Evolutionary conservation across 2,888 invertebrate genomes (phyloP).

Genomic region (Leucophora obtusa): DNA sequence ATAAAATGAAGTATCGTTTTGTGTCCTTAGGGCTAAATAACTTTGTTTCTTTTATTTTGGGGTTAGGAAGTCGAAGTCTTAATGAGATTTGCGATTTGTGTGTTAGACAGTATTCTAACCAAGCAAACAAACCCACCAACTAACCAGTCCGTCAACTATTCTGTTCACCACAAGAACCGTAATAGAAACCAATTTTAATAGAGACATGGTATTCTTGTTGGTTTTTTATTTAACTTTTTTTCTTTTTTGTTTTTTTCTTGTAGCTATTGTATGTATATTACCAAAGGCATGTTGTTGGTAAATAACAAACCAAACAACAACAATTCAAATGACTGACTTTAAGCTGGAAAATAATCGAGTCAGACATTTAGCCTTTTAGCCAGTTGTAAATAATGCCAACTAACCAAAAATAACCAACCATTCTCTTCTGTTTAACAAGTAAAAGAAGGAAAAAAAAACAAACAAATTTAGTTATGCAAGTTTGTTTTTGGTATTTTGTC

Average conservation of each 20-base stretch:
- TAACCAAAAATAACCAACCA: conserved; percentile 23
- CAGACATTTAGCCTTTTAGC: conserved; percentile 64
- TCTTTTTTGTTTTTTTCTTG: neutral
- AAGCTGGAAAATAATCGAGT: conserved; percentile 60
- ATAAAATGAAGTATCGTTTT: conserved; percentile 62
- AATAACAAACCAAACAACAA: conserved; percentile 49
- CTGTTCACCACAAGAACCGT: neutral
- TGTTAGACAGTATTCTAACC: conserved; percentile 7
- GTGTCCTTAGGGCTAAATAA: conserved; percentile 57
- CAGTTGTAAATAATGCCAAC: conserved; percentile 59
- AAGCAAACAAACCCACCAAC: neutral
- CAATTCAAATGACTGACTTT: conserved; percentile 61
- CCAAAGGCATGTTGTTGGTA: conserved; percentile 45
- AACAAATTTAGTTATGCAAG: conserved; percentile 39
- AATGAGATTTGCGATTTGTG: conserved; percentile 62
- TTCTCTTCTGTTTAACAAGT: conserved; percentile 19
- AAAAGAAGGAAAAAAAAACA: neutral
- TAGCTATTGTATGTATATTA: conserved; percentile 13
- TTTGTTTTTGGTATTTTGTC: conserved; percentile 30
- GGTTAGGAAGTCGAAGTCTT: conserved; percentile 62
- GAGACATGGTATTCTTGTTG: conserved; percentile 46
- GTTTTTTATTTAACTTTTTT: neutral
- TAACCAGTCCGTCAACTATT: neutral
- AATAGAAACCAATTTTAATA: conserved; percentile 50
- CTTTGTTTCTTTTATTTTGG: conserved; percentile 43